These are phyloP conservation scores for Halictus quadricinctus DNA, from an alignment of 2,888 invertebrate genomes.

Conservation along the genomic window DNA sequence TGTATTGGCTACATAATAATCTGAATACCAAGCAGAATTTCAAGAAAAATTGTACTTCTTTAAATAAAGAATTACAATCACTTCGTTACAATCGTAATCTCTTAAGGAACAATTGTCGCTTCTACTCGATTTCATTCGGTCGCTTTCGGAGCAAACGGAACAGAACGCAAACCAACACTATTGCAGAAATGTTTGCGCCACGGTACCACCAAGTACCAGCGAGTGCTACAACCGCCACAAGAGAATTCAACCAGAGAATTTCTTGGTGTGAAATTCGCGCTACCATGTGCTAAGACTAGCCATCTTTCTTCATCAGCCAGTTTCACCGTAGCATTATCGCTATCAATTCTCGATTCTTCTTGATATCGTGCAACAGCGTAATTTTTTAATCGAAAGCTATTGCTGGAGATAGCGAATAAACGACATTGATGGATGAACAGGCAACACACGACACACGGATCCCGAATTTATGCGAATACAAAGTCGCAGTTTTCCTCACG, in stretches of 20 bases:
- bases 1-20: too few relatives aligned
- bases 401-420: background rate
- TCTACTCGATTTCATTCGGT: constrained; percentile 27
- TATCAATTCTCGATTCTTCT: constrained; percentile 29
- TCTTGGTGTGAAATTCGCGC: constrained; percentile 12
- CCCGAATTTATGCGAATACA: background rate
- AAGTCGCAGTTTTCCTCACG: background rate
- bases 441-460: constrained; percentile 15
- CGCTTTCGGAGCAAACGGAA: constrained; percentile 53
- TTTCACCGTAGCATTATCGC: constrained; percentile 12
- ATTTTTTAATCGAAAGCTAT: constrained; percentile 24
- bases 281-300: constrained; percentile 50
- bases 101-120: background rate
- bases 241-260: constrained; percentile 40
- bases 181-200: constrained; percentile 54
- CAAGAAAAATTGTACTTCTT: background rate
- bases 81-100: background rate
- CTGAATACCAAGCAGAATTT: background rate
- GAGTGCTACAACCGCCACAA: constrained; percentile 41
- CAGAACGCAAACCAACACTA: constrained; percentile 49
- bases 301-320: constrained; percentile 33
- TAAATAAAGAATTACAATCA: too few relatives aligned
- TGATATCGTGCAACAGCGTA: background rate
- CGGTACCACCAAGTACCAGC: constrained; percentile 69
- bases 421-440: background rate